phyloP scores from a whole-genome alignment of 2,888 invertebrate species.

The Tubulanus polymorphus region DNA sequence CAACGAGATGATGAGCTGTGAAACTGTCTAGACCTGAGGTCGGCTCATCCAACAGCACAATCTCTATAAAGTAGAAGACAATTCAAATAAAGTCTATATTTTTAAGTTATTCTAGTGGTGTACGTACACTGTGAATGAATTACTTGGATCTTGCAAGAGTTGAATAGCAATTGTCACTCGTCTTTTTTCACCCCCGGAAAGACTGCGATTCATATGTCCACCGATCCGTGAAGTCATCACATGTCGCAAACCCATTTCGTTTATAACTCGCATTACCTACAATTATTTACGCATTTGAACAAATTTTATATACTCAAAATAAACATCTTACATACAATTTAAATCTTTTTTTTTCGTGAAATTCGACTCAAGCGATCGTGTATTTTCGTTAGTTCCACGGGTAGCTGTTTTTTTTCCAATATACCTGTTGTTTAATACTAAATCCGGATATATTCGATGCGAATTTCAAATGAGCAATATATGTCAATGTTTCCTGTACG shows the following conservation, averaged over 20 bases:
- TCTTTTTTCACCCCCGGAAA: slow-evolving; percentile 85
- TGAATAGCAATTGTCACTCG: slow-evolving; percentile 88
- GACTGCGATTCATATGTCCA: slow-evolving; percentile 69
- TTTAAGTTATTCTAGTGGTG: too few species aligned
- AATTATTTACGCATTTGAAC: too few species aligned
- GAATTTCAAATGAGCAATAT: slow-evolving; percentile 46
- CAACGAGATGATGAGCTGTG: slow-evolving; percentile 69
- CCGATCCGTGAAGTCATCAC: slow-evolving; percentile 63
- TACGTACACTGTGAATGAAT: too few species aligned
- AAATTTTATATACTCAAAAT: too few species aligned
- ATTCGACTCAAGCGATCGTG: too few species aligned
- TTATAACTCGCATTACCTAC: slow-evolving; percentile 59
- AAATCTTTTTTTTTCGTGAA: background rate
- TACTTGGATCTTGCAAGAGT: slow-evolving; percentile 58
- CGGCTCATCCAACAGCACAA: slow-evolving; percentile 86
- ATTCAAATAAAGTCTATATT: background rate
- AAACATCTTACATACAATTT: too few species aligned
- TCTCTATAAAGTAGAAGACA: slow-evolving; percentile 71
- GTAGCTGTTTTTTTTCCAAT: too few species aligned
- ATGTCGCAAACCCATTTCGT: slow-evolving; percentile 87
- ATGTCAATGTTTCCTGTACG: slow-evolving; percentile 67
- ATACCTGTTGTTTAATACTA: slow-evolving; percentile 10
- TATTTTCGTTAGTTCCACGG: too few species aligned
- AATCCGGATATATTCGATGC: slow-evolving; percentile 33
- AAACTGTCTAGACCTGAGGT: slow-evolving; percentile 82